Conservation (phyloP, 1,140 invertebrate species). For the Zaprionus africanus region DNA sequence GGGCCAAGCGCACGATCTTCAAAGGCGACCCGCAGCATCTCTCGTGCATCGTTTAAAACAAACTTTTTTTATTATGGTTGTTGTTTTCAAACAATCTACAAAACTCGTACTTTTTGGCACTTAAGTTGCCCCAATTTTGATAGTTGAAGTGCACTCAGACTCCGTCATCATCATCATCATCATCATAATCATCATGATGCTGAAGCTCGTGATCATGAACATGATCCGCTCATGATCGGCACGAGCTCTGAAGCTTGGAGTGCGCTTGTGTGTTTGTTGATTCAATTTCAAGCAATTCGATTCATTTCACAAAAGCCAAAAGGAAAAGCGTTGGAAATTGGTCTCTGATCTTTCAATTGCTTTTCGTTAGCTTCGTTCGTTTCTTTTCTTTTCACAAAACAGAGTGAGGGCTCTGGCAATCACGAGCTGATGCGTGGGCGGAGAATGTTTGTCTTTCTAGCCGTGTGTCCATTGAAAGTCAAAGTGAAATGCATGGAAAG, state of each 20-base stretch:
- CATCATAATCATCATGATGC: conserved; percentile 39
- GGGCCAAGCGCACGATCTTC: conserved; percentile 57
- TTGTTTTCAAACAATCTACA: conserved; percentile 30
- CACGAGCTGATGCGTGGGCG: conserved; percentile 60
- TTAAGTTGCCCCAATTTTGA: conserved; percentile 74
- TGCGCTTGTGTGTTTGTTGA: conserved; percentile 55
- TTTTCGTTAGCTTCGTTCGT: conserved; percentile 18
- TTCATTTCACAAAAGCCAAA: conserved; percentile 70
- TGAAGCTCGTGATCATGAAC: conserved; percentile 51
- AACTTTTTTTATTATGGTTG: conserved; percentile 49
- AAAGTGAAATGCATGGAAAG: conserved; percentile 80
- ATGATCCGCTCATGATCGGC: conserved; percentile 57
- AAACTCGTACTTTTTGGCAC: conserved; percentile 56
- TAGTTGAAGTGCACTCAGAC: conserved; percentile 65
- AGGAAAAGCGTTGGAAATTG: conserved; percentile 81
- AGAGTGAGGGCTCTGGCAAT: conserved; percentile 31
- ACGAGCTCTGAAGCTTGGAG: conserved; percentile 27
- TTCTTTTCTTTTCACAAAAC: conserved; percentile 32
- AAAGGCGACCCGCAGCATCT: conserved; percentile 43
- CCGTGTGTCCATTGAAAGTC: conserved; percentile 56
- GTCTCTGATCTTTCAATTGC: conserved; percentile 55
- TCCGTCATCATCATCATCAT: conserved; percentile 15
- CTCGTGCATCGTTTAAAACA: conserved; percentile 57
- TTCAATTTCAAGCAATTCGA: conserved; percentile 56
- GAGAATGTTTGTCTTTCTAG: conserved; percentile 45